These are phyloP conservation scores for Holacanthella duospinosa DNA, from an alignment of 2,888 invertebrate species.

Conservation along the genomic window DNA sequence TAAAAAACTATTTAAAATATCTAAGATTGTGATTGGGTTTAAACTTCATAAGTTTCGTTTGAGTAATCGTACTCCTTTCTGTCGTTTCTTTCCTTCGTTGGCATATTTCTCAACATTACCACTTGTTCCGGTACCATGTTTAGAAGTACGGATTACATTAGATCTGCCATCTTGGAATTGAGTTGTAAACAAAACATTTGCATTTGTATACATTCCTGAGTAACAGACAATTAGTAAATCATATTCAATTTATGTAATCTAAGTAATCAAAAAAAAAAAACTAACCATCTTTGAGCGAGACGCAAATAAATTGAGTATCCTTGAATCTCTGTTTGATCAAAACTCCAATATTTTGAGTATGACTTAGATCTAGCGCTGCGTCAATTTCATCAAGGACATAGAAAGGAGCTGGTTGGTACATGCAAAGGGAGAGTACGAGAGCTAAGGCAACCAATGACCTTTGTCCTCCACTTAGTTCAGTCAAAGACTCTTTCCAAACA, in stretches of 20 bases:
- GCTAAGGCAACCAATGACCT: conserved; percentile 91
- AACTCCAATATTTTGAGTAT: conserved; percentile 95
- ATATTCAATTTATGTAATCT: too few species aligned
- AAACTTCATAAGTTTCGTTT: too few species aligned
- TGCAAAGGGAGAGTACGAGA: conserved; percentile 86
- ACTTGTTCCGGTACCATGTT: neutral
- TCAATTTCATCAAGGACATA: conserved; percentile 99
- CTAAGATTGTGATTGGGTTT: too few species aligned
- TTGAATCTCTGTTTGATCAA: conserved; percentile 86
- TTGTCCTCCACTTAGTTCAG: conserved; percentile 94
- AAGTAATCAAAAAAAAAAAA: too few species aligned
- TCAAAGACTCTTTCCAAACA: conserved; percentile 90
- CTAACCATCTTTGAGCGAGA: conserved; percentile 76
- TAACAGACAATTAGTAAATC: neutral
- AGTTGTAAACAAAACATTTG: conserved; percentile 91
- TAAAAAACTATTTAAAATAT: too few species aligned
- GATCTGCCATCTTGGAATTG: conserved; percentile 93
- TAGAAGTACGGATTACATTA: neutral
- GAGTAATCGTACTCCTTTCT: too few species aligned
- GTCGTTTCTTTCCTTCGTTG: neutral
- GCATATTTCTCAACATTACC: neutral
- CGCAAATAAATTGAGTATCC: conserved; percentile 89
- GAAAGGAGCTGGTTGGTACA: conserved; percentile 94
- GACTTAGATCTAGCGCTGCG: conserved; percentile 92
- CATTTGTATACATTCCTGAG: conserved; percentile 93